Conservation (phyloP, 2,797 vertebrate species). For the Liasis olivaceus region DNA sequence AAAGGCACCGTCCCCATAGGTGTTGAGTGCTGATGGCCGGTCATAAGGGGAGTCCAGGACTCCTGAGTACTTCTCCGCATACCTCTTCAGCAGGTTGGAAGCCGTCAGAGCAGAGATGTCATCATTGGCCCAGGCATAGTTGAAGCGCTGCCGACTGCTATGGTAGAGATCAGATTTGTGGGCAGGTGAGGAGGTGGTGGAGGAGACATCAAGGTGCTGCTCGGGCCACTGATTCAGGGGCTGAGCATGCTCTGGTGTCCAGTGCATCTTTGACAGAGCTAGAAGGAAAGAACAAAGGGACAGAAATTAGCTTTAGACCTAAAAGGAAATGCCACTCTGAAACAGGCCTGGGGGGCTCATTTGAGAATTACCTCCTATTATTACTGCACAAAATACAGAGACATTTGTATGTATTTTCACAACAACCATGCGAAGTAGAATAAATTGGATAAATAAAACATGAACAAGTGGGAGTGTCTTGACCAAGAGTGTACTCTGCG, state of each 20-base stretch:
- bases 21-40: constrained; percentile 79
- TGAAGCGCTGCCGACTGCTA: constrained; percentile 84
- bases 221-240: constrained; percentile 98
- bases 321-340: neutral
- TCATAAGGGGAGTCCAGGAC: constrained; percentile 91
- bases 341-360: neutral
- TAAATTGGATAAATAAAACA: neutral
- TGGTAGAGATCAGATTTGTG: constrained; percentile 92
- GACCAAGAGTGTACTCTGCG: neutral
- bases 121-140: constrained; percentile 97
- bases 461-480: neutral
- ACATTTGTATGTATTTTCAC: neutral
- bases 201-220: constrained; percentile 98
- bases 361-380: neutral
- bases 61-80: constrained; percentile 96
- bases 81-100: constrained; percentile 96
- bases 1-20: constrained; percentile 86
- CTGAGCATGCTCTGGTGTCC: constrained; percentile 99
- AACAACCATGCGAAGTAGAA: neutral
- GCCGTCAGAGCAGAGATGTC: constrained; percentile 97
- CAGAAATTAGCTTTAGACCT: neutral
- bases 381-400: neutral
- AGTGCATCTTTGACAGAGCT: constrained; percentile 99
- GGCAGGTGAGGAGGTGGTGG: constrained; percentile 93
- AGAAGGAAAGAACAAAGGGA: constrained; percentile 24